Evolutionary conservation across 2,797 vertebrate genomes (phyloP), one percentile per base, ranked within the genome.

Genomic region (Coilia nasus): DNA sequence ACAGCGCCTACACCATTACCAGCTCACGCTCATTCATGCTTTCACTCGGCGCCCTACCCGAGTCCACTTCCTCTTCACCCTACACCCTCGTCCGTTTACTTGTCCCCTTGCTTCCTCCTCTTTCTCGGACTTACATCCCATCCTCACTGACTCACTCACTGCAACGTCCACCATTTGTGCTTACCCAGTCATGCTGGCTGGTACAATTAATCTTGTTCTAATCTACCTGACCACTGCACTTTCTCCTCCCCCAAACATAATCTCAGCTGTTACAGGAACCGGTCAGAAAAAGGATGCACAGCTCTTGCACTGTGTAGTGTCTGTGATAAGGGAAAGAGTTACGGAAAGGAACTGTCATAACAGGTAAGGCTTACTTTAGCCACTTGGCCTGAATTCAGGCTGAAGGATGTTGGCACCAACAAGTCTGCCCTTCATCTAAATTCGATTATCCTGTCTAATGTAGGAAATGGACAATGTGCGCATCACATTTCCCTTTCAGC

Each of bases 391-490:
- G 17, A 21, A 78, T 78, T 44, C 19, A 78, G 71, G 7, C 71
- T 78, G 35, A 44, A 21, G 19, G 71, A 19, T 17, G 31, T 6
- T 44, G 35, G 28, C 31, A 19, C 71, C 10, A 21, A 41, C 19
- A 78, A 41, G 71, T 41, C 71, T 78, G 31, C 19, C 35, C 71
- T 41, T 71, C 64, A 17, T 44, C 71, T 75, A 41, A 75, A 41
- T 75, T 31, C 41, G 35, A 78, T 78, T 78, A 15, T 19, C 71
- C 41, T 35, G 31, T 35, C 71, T 78, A 41, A 78, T 78, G 71
- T 78, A 78, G 31, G 31, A 78, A 44, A 41, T 21, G 71, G 71
- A 78, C 35, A 78, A 78, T 21, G 21, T 78, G 71, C 35, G 35
- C 15, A 78, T 78, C 35, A 44, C 2, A 78, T 21, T 44, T 78